phyloP scores from a whole-genome alignment of 2,113 vertebrate genomes.

The Australoheros scitulus region DNA sequence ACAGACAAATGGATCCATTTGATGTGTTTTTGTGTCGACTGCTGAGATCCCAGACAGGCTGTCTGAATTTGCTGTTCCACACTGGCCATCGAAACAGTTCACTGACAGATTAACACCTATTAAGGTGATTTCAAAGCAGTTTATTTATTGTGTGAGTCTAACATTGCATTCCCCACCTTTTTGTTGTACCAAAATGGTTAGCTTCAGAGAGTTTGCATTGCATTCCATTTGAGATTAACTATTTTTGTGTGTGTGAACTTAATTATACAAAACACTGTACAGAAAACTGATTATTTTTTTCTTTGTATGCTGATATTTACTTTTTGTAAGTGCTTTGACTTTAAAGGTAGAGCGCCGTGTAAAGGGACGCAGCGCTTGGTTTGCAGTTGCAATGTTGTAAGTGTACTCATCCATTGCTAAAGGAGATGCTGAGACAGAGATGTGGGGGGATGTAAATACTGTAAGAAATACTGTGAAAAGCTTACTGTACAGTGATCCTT shows the following conservation, averaged over 20 bases:
- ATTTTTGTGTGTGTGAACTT: slow-evolving; percentile 68
- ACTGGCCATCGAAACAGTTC: neutral
- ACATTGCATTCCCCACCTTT: slow-evolving; percentile 4
- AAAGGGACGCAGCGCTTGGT: slow-evolving; percentile 11
- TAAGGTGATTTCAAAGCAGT: slow-evolving; percentile 11
- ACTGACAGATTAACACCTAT: neutral
- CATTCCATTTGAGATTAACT: slow-evolving; percentile 63
- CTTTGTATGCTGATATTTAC: slow-evolving; percentile 49
- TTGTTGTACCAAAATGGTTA: slow-evolving; percentile 56
- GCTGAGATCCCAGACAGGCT: neutral
- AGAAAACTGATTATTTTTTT: slow-evolving; percentile 49
- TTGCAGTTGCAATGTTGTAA: slow-evolving; percentile 24
- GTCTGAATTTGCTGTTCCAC: slow-evolving; percentile 28
- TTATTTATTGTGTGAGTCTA: slow-evolving; percentile 53
- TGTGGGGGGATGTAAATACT: slow-evolving; percentile 74
- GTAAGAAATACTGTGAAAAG: slow-evolving; percentile 78
- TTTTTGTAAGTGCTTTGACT: slow-evolving; percentile 67
- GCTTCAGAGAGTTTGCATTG: slow-evolving; percentile 55
- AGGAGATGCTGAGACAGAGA: slow-evolving; percentile 24
- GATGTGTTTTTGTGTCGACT: neutral
- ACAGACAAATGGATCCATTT: neutral
- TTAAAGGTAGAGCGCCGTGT: slow-evolving; percentile 29
- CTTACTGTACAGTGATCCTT: slow-evolving; percentile 75
- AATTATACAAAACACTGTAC: slow-evolving; percentile 63
- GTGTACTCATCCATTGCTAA: slow-evolving; percentile 37